These are phyloP conservation scores for Todus mexicanus DNA, from an alignment of 2,797 vertebrate species.

Conservation along the genomic window DNA sequence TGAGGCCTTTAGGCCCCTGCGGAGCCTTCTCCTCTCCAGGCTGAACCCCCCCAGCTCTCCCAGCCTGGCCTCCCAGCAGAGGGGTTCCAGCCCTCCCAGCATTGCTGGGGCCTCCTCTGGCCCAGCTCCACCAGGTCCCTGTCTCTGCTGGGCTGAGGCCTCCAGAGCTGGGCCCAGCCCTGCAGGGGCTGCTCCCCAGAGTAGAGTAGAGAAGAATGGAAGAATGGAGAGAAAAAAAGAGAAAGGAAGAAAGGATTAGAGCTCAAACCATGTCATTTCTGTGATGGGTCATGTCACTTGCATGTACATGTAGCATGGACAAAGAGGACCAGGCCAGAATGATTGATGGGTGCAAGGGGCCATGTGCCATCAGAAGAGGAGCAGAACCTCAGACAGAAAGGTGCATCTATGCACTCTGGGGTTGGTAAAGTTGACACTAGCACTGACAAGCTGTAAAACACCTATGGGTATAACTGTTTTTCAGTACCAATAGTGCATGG, in stretches of 20 bases:
- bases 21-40: no score
- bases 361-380: not conserved
- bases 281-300: not conserved
- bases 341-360: not conserved
- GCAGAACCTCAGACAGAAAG: not conserved
- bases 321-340: not conserved
- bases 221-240: not conserved
- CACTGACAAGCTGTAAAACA: not conserved
- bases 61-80: no score
- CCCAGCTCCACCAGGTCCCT: no score
- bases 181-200: no score
- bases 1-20: no score
- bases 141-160: no score
- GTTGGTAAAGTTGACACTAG: not conserved
- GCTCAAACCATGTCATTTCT: not conserved
- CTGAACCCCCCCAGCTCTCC: no score
- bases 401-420: not conserved
- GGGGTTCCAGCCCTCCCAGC: no score
- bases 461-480: not conserved
- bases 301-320: fast-evolving
- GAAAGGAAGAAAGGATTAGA: not conserved
- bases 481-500: not conserved
- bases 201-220: not conserved
- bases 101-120: no score
- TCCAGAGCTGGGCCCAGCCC: no score